phyloP scores from a whole-genome alignment of 2,113 vertebrate species.

The Grammomys surdaster region DNA sequence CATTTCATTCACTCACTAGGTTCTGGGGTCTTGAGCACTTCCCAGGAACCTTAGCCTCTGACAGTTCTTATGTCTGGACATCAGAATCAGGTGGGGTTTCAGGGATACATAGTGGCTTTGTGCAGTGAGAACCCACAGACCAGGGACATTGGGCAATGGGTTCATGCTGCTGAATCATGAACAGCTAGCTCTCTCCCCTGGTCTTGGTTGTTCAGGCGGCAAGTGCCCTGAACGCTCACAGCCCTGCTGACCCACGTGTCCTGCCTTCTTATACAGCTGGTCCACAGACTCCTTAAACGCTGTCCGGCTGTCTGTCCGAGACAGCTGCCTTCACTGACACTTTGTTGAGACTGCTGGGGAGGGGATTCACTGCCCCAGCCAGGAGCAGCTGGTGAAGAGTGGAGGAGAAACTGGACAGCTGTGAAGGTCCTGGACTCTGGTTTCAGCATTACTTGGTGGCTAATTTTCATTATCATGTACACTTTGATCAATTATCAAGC shows the following conservation, averaged over 20 bases:
- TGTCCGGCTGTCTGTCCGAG: neutral
- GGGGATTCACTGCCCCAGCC: neutral
- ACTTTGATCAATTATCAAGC: neutral
- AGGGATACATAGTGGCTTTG: neutral
- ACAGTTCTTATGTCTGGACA: neutral
- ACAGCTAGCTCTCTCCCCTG: neutral
- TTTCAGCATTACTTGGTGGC: neutral
- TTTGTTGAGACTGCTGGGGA: neutral
- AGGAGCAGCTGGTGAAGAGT: neutral
- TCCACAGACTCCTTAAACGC: neutral
- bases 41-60: neutral
- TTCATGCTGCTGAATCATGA: neutral
- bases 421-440: neutral
- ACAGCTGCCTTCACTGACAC: neutral
- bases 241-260: neutral
- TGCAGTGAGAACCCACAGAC: neutral
- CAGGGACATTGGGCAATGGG: neutral
- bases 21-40: neutral
- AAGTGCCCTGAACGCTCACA: neutral
- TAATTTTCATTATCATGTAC: neutral
- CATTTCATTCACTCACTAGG: neutral
- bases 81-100: neutral
- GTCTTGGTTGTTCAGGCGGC: neutral
- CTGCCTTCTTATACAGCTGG: neutral
- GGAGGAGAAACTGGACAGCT: neutral